A percentile compares a stretch with the other conserved stretches of the same genome.
phyloP scores from a whole-genome alignment of 2,113 vertebrate genomes.

The Enhydra lutris region DNA sequence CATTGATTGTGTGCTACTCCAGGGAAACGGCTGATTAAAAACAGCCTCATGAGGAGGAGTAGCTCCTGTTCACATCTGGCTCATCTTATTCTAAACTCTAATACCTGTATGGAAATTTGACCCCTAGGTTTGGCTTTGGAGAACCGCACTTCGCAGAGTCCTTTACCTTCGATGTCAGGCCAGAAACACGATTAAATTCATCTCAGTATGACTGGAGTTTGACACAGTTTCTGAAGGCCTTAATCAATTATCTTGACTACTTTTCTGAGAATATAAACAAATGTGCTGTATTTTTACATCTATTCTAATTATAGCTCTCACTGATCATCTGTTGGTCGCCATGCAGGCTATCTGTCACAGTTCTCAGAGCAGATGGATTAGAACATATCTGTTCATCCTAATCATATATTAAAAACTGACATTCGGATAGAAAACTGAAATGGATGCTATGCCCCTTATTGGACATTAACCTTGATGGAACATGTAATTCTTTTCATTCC shows the following conservation, averaged over 20 bases:
- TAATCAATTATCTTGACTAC: conserved; percentile 42
- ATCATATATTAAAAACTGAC: conserved; percentile 52
- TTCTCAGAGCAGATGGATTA: conserved; percentile 61
- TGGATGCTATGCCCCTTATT: neutral
- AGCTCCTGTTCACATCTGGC: conserved; percentile 79
- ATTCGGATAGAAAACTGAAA: neutral
- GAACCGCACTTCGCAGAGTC: conserved; percentile 64
- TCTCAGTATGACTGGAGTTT: conserved; percentile 65
- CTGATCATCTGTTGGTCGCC: conserved; percentile 53
- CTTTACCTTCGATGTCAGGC: conserved; percentile 65
- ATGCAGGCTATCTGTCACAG: conserved; percentile 35
- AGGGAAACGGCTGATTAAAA: conserved; percentile 85
- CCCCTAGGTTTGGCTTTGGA: conserved; percentile 69
- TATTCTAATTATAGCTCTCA: conserved; percentile 24
- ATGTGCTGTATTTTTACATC: conserved; percentile 15
- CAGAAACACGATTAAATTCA: conserved; percentile 71
- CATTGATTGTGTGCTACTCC: conserved; percentile 78
- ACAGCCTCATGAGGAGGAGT: conserved; percentile 76
- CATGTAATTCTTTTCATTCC: conserved; percentile 41
- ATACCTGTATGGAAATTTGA: conserved; percentile 79
- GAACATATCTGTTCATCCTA: conserved; percentile 33
- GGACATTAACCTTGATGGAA: conserved; percentile 20
- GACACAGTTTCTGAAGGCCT: conserved; percentile 72
- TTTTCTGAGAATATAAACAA: conserved; percentile 41
- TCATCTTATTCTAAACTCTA: conserved; percentile 81